phyloP scores from a whole-genome alignment of 2,888 invertebrate species.

The Lamellibrachia columna region DNA sequence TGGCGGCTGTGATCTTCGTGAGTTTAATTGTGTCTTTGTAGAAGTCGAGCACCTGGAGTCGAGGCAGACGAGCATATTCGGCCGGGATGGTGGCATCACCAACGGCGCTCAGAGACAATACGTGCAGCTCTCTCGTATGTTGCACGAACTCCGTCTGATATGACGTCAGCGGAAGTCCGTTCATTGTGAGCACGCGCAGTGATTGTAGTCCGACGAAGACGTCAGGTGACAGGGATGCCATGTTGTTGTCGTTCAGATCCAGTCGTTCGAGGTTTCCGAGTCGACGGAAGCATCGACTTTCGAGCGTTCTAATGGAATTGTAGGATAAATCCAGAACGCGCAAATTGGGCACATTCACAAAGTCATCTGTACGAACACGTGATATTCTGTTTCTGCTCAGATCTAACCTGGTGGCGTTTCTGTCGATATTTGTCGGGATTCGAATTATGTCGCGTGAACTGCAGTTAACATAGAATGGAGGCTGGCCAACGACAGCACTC shows the following conservation, averaged over 20 bases:
- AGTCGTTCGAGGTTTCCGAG: background rate
- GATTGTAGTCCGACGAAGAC: background rate
- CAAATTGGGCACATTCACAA: background rate
- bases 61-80: background rate
- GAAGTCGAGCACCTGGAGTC: background rate
- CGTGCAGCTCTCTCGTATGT: background rate
- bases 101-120: background rate
- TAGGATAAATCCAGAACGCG: background rate
- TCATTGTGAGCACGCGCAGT: conserved; percentile 1
- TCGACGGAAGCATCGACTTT: background rate
- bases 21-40: background rate
- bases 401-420: background rate
- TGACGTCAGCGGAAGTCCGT: background rate
- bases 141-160: background rate
- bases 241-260: background rate
- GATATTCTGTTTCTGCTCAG: background rate
- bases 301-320: background rate
- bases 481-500: no score
- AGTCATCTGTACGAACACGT: background rate
- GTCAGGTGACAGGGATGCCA: background rate
- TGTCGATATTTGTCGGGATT: background rate
- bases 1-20: background rate
- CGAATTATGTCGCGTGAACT: background rate
- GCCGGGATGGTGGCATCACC: background rate
- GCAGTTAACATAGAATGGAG: background rate